These are phyloP conservation scores for Abrostola tripartita DNA, from an alignment of 2,888 invertebrate species.

Conservation along the genomic window DNA sequence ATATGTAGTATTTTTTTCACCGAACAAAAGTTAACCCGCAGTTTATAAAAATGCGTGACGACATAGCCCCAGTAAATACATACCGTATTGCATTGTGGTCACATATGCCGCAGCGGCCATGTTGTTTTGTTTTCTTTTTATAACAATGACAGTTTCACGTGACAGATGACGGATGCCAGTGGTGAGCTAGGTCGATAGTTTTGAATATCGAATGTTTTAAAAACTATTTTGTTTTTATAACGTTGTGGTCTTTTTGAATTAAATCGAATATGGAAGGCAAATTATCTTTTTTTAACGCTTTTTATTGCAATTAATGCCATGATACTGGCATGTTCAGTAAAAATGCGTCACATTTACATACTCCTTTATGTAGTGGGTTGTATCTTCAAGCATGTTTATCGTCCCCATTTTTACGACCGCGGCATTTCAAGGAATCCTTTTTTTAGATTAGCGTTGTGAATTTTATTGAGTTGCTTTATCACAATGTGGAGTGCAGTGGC, in stretches of 20 bases:
- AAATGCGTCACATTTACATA: background rate
- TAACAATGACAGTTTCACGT: constrained; percentile 52
- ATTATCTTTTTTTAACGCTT: background rate
- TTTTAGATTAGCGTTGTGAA: constrained; percentile 8
- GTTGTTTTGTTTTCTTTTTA: constrained; percentile 47
- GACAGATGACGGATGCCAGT: constrained; percentile 51
- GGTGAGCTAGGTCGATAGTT: constrained; percentile 15
- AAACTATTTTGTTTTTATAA: background rate
- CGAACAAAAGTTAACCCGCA: constrained; percentile 1
- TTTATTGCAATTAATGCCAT: background rate
- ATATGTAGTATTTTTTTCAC: background rate
- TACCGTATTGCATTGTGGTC: constrained; percentile 53
- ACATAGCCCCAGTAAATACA: constrained; percentile 40
- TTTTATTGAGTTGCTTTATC: constrained; percentile 15
- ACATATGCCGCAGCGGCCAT: constrained; percentile 54
- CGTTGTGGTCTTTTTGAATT: background rate
- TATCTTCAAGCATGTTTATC: background rate
- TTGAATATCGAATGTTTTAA: constrained; percentile 34
- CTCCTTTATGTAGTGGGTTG: background rate
- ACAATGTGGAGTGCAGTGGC: constrained; percentile 7
- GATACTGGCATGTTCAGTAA: background rate
- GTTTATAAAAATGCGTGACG: constrained; percentile 42
- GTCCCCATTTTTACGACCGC: background rate
- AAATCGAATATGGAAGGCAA: background rate
- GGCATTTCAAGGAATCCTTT: background rate